Conservation (phyloP, 2,888 invertebrate species). For the Drosophila ezoana region DNA sequence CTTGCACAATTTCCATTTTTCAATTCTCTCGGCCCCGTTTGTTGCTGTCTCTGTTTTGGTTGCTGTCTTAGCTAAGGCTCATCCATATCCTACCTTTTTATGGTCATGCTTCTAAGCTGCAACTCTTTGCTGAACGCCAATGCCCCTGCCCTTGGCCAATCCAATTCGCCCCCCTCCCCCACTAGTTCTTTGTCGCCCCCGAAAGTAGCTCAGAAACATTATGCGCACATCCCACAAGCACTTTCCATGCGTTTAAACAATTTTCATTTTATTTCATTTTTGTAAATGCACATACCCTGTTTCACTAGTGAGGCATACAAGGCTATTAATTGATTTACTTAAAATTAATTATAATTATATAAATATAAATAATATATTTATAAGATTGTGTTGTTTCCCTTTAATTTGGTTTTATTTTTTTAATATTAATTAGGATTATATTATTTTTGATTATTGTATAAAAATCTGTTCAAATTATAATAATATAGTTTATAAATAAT, state of each 20-base stretch:
- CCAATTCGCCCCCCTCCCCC: not conserved
- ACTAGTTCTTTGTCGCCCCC: conserved; percentile 1
- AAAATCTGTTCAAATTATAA: too few relatives aligned
- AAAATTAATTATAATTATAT: too few relatives aligned
- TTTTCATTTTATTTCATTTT: conserved; percentile 69
- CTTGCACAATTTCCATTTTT: conserved; percentile 67
- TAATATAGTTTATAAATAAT: too few relatives aligned
- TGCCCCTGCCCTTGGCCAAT: not conserved
- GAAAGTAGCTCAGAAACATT: conserved; percentile 55
- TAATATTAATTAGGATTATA: too few relatives aligned
- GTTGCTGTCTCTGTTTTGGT: conserved; percentile 24
- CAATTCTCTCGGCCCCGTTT: conserved; percentile 4
- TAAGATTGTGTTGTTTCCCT: too few relatives aligned
- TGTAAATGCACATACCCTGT: conserved; percentile 46
- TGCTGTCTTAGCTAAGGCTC: conserved; percentile 65
- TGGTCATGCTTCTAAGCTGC: conserved; percentile 50
- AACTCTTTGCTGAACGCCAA: conserved; percentile 45
- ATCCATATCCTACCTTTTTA: conserved; percentile 57
- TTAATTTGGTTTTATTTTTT: too few relatives aligned
- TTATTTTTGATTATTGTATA: too few relatives aligned
- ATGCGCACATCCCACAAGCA: conserved; percentile 69
- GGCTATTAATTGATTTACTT: too few relatives aligned
- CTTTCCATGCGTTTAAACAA: conserved; percentile 80
- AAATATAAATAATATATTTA: too few relatives aligned
- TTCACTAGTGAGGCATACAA: not conserved